These are phyloP conservation scores for Rhizoglyphus robini DNA, from an alignment of 1,140 invertebrate genomes.

Conservation along the genomic window DNA sequence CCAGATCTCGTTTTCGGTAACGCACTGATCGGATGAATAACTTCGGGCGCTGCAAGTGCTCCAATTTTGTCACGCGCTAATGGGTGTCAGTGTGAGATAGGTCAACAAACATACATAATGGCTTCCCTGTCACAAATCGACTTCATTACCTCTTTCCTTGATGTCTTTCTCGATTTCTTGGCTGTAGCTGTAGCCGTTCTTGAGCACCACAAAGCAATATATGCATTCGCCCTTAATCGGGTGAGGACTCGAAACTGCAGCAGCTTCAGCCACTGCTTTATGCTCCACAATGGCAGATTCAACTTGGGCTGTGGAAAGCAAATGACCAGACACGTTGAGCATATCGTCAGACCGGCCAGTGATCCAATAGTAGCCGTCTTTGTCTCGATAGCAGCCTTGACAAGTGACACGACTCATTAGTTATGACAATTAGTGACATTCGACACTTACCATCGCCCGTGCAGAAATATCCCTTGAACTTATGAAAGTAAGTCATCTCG, in stretches of 20 bases:
- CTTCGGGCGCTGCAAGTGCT: conserved; percentile 87
- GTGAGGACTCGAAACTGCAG: conserved; percentile 88
- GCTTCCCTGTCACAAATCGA: background rate
- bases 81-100: background rate
- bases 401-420: background rate
- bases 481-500: conserved; percentile 84
- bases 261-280: conserved; percentile 68
- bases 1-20: conserved; percentile 94
- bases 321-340: conserved; percentile 92
- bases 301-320: conserved; percentile 86
- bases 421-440: background rate
- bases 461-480: conserved; percentile 89
- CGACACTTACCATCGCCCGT: conserved; percentile 75
- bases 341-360: conserved; percentile 95
- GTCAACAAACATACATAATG: background rate
- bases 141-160: conserved; percentile 48
- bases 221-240: conserved; percentile 87
- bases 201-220: conserved; percentile 87
- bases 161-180: conserved; percentile 49
- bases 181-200: conserved; percentile 41
- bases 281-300: conserved; percentile 81
- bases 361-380: conserved; percentile 91
- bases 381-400: conserved; percentile 46
- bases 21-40: conserved; percentile 75
- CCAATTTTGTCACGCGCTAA: conserved; percentile 80